phyloP scores from a whole-genome alignment of 2,113 vertebrate species.

The Ovibos moschatus region DNA sequence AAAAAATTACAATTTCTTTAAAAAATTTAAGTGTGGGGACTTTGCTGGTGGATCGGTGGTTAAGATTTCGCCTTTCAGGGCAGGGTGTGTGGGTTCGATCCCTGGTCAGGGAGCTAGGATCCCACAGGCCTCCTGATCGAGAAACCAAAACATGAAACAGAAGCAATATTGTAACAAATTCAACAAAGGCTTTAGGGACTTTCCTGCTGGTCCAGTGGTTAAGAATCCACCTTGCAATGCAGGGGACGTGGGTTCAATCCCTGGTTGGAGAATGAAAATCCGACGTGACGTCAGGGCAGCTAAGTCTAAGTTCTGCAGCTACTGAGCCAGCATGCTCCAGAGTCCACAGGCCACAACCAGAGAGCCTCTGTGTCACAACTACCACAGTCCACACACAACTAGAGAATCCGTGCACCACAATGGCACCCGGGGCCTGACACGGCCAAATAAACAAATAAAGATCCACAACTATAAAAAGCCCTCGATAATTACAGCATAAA shows the following conservation, averaged over 20 bases:
- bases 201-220: neutral
- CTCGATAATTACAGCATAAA: neutral
- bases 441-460: neutral
- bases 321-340: accelerated
- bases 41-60: neutral
- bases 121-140: neutral
- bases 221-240: neutral
- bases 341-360: neutral
- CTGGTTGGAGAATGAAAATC: neutral
- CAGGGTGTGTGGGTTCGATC: neutral
- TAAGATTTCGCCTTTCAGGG: neutral
- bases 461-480: neutral
- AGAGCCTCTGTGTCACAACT: accelerated
- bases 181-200: neutral
- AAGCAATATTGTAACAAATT: neutral
- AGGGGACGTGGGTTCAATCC: neutral
- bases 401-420: neutral
- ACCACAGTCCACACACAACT: accelerated
- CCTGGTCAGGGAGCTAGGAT: neutral
- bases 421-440: accelerated
- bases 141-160: neutral
- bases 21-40: neutral
- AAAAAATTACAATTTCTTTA: neutral
- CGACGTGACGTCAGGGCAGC: accelerated
- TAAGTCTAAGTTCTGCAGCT: neutral